Base-by-base conservation (phyloP, 2,888 invertebrate genomes). In the Drosophila gaucha region DNA sequence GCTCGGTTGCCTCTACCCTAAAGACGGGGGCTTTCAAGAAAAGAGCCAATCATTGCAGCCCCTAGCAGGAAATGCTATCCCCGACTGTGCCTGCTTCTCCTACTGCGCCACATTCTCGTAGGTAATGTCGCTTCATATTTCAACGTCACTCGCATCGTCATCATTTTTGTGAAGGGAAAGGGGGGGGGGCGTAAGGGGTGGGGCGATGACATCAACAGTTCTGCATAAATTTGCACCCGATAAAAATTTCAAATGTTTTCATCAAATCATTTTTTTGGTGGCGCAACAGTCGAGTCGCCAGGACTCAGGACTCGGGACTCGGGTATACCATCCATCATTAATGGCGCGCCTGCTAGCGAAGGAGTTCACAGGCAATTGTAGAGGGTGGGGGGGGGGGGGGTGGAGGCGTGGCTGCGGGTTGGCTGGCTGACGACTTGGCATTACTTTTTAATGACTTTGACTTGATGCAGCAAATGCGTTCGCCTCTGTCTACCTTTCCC, bases 191-290 rank as follows among this genome's bases (percentile, higher is more conserved):
- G 6, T 1, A 0, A 10, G 10, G 33, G 47, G n/a, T 10, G 22
- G 22, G 24, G 77, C 85, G 89, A 87, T 88, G 87, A 89, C 90
- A 89, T 89, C 84, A 89, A 86, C 88, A 88, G 88, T 88, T 88
- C 89, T 85, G 90, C 87, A 89, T 89, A 90, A 90, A 89, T 89
- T 89, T 90, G 80, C 89, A 89, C 85, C 83, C 84, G 83, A 89
- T 89, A 90, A 89, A 89, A 89, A 86, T 82, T 80, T 89, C 85
- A 89, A 89, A 90, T 87, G 87, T 87, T 87, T 85, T 83, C 89
- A 83, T 89, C 85, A 78, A 80, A 76, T 80, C 83, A 80, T 85
- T 80, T 87, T 80, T 16, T 68, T 67, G 74, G 41, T 60, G 47
- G 51, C 50, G 67, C 62, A 63, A 68, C 74, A 68, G 69, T 52